Evolutionary conservation across 2,797 vertebrate species (phyloP).

Genomic region (Pseudomugil gertrudae): DNA sequence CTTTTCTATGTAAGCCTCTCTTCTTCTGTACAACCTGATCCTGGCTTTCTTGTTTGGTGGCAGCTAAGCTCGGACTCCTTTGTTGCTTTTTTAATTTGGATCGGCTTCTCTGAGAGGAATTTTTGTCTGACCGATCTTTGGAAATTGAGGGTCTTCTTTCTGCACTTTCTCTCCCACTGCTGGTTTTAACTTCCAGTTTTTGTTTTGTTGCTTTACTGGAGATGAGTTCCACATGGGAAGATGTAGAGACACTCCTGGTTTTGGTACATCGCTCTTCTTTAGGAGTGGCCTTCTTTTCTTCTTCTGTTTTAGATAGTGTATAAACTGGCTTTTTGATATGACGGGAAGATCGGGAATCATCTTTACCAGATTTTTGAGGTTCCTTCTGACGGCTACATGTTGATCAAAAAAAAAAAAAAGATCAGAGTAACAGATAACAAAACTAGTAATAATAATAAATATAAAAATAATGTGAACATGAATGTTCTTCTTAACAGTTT

Average conservation of each 20-base stretch:
- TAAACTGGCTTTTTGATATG: conserved; percentile 62
- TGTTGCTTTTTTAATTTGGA: conserved; percentile 21
- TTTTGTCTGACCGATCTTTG: conserved; percentile 9
- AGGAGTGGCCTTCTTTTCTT: conserved; percentile 27
- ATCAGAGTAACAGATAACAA: conserved; percentile 1
- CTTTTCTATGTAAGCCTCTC: conserved; percentile 19
- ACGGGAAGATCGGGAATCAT: conserved; percentile 34
- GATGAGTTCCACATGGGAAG: neutral
- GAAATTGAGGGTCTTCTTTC: conserved; percentile 15
- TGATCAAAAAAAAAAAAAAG: conserved; percentile 33
- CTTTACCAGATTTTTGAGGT: conserved; percentile 5
- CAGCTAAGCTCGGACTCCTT: conserved; percentile 26
- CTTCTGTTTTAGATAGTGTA: conserved; percentile 31
- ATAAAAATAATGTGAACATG: neutral
- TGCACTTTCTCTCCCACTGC: conserved; percentile 13
- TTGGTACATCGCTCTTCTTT: conserved; percentile 25
- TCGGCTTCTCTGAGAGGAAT: conserved; percentile 12
- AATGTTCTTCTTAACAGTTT: neutral
- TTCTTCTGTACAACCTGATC: conserved; percentile 16
- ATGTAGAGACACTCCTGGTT: conserved; percentile 6
- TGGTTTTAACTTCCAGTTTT: conserved; percentile 16
- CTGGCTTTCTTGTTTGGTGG: conserved; percentile 27
- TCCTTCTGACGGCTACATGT: conserved; percentile 35
- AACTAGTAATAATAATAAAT: neutral
- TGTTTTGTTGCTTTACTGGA: conserved; percentile 21